Conservation (phyloP, 2,888 invertebrate genomes). For the Erannis defoliaria region DNA sequence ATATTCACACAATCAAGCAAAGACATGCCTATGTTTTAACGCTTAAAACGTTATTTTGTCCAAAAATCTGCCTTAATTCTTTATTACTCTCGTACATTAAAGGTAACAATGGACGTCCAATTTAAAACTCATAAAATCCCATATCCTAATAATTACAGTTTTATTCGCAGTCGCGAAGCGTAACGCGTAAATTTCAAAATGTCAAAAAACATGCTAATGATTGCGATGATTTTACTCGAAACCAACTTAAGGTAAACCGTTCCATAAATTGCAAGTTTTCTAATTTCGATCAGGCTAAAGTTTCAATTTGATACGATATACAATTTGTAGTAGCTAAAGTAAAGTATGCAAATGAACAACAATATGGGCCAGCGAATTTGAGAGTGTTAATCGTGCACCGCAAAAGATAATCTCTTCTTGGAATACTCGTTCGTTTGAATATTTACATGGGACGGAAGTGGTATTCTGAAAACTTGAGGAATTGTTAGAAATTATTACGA, state of each 20-base stretch:
- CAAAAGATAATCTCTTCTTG: conserved; percentile 60
- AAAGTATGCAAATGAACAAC: conserved; percentile 40
- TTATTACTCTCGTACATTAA: conserved; percentile 39
- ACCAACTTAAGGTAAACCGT: conserved; percentile 9
- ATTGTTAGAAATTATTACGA: neutral
- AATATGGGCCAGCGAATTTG: conserved; percentile 59
- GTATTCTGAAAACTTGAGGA: conserved; percentile 30
- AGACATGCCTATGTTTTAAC: neutral
- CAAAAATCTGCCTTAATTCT: conserved; percentile 24
- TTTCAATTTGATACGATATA: conserved; percentile 27
- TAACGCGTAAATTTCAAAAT: conserved; percentile 65
- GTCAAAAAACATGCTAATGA: conserved; percentile 72
- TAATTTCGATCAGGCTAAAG: conserved; percentile 39
- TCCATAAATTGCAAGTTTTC: conserved; percentile 2
- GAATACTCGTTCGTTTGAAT: conserved; percentile 44
- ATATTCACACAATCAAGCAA: neutral
- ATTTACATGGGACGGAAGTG: conserved; percentile 46
- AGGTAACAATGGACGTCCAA: conserved; percentile 64
- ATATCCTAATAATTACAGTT: conserved; percentile 70
- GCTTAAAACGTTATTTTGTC: conserved; percentile 15
- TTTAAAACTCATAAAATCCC: conserved; percentile 70
- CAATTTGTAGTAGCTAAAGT: conserved; percentile 17
- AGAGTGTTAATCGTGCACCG: conserved; percentile 60
- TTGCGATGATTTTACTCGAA: conserved; percentile 55
- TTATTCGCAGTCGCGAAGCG: conserved; percentile 67